Conservation (phyloP, 1,140 invertebrate genomes). For the Belonocnema kinseyi region DNA sequence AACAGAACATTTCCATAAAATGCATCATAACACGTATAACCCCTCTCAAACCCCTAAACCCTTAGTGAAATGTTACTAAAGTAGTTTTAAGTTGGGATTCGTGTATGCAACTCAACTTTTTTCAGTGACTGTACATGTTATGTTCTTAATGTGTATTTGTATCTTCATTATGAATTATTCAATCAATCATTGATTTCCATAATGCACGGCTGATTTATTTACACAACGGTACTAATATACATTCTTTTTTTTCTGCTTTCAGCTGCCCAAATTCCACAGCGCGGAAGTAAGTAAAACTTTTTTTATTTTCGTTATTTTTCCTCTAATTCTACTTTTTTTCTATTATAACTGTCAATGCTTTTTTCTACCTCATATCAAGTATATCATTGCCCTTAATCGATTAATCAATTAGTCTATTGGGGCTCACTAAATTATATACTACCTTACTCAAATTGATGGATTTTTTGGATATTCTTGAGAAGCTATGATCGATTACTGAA, state of each 20-base stretch:
- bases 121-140: constrained; percentile 73
- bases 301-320: neutral
- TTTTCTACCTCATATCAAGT: no score
- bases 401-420: no score
- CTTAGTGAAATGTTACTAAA: constrained; percentile 68
- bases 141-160: constrained; percentile 72
- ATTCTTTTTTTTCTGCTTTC: constrained; percentile 80
- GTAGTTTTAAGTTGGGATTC: constrained; percentile 70
- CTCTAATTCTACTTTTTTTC: neutral
- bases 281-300: constrained; percentile 84
- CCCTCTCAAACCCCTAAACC: constrained; percentile 57
- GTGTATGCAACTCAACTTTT: constrained; percentile 72
- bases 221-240: constrained; percentile 54
- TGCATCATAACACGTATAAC: constrained; percentile 46
- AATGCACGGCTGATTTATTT: neutral
- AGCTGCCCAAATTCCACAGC: constrained; percentile 92
- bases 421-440: no score
- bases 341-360: no score
- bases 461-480: no score
- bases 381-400: no score
- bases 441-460: no score
- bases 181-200: constrained; percentile 32
- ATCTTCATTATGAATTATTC: constrained; percentile 56
- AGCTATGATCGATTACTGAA: no score
- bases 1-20: constrained; percentile 54